Base-by-base conservation (phyloP, 2,113 vertebrate species). In the Rattus rattus region DNA sequence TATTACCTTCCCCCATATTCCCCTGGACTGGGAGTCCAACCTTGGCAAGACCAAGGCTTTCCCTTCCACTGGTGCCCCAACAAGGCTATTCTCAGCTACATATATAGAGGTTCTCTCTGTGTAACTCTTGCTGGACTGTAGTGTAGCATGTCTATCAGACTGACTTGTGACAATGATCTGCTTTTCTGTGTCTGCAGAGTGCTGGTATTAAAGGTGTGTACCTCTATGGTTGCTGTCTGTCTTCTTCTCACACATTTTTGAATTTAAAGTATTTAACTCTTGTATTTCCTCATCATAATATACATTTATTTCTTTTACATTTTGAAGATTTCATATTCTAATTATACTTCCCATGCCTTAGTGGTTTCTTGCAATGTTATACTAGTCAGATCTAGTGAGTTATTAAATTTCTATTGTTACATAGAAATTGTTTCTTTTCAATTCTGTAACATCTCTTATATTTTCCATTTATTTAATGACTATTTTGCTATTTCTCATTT, bases 261-360 rank as follows among this genome's bases (percentile, higher is more conserved):
- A 0, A 81, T 83, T 65, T 59, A 28, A 39, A 86, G 8, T 7
- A 5, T 24, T 61, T 75, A 65, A 17, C 72, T 91, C 80, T 86
- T 47, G 86, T 69, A 54, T 22, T 9, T 81, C 7, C 75, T 30
- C 3, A 52, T 81, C 43, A 90, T 4, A 63, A 20, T 72, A 59
- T 61, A 36, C 26, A 4, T 26, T 52, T 86, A 47, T 43, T 81
- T 91, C 7, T 30, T 47, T 63, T 94, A 88, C 39, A 2, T 3
- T 72, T 76, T 83, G 69, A 90, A 85, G 73, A 63, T 63, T 69
- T 52, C 59, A 83, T 4, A 92, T 77, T 96, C 43, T 86, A 92
- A 4, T 73, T 36, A 17, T 87, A 75, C 2, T 81, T 26, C 52
- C 4, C 61, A 5, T 56, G 3, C 4, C 89, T 81, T 93, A 1